Evolutionary conservation across 2,888 invertebrate species (phyloP).

Genomic region (Lithophane leautieri): DNA sequence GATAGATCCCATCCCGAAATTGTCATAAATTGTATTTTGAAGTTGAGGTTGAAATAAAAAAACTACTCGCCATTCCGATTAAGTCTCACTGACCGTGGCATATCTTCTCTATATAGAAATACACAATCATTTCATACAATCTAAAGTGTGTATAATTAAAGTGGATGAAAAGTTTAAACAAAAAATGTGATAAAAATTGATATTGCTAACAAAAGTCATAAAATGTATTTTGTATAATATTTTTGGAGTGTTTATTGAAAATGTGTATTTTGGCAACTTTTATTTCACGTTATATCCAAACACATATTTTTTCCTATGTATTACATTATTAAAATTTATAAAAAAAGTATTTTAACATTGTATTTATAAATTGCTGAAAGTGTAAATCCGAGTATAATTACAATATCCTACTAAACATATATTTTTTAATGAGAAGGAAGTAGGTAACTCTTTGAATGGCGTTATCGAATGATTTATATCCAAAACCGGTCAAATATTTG

Average conservation of each 20-base stretch:
- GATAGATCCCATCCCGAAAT: background rate
- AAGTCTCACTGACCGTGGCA: background rate
- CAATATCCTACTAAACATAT: constrained; percentile 1
- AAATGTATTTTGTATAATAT: constrained; percentile 41
- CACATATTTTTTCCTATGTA: background rate
- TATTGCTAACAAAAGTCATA: background rate
- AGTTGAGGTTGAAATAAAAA: background rate
- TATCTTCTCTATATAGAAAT: background rate
- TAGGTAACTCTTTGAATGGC: background rate
- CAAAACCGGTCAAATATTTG: constrained; percentile 28
- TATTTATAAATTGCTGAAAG: constrained; percentile 38
- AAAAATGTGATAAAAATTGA: constrained; percentile 19
- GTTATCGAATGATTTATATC: constrained; percentile 16
- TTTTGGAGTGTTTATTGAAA: constrained; percentile 18
- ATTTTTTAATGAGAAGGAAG: constrained; percentile 6
- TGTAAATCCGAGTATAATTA: background rate
- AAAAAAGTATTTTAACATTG: constrained; percentile 35
- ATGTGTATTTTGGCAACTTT: constrained; percentile 19
- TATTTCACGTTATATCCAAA: background rate
- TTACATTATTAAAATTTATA: background rate
- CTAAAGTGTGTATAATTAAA: background rate
- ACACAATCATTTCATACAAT: background rate
- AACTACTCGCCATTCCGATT: background rate
- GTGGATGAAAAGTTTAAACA: background rate
- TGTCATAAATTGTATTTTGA: background rate